Evolutionary conservation across 2,888 invertebrate species (phyloP), one percentile per base, ranked within the genome.

Genomic region (Glaucopsyche alexis): DNA sequence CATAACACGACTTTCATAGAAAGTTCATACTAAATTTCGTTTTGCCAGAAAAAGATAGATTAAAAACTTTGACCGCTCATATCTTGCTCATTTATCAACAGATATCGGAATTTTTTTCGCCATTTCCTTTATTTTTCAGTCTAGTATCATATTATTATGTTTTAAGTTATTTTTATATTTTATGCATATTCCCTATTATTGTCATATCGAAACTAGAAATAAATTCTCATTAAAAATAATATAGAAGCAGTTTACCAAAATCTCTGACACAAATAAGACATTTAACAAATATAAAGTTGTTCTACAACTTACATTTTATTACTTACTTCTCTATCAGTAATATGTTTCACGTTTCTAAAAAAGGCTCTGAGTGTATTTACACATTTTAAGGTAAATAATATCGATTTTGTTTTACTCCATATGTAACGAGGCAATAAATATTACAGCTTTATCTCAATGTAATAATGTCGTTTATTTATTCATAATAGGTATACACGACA

Each of bases 401-500:
- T 60, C 60, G 11, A 69, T 69, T 69, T 69, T 19, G 69, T 49
- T 49, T 19, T 11, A 19, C 45, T 47, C 69, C 47, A 45, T 47
- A 45, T 47, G 45, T 19, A 49, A 47, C 47, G 14, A 67, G 67
- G 42, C 42, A 67, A 42, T 67, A 67, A 67, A 69, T 49, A 29
- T 69, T 49, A 7, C 29, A 69, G 47, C 49, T 69, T 69, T 69
- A 69, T 69, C 69, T 69, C 19, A 69, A 29, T 47, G 69, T 49
- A 47, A 49, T 49, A 19, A 19, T 14, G 69, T 49, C 29, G 49
- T 69, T 69, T 69, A 69, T 69, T 47, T 69, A 29, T 69, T 11
- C 19, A 49, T 47, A 47, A 49, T 49, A 69, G 13, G 49, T 49
- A 19, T 60, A 60, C 60, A 38, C 29, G 60, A 60, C 60, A 60